phyloP scores from a whole-genome alignment of 2,888 invertebrate genomes.

The Tetranychus piercei region DNA sequence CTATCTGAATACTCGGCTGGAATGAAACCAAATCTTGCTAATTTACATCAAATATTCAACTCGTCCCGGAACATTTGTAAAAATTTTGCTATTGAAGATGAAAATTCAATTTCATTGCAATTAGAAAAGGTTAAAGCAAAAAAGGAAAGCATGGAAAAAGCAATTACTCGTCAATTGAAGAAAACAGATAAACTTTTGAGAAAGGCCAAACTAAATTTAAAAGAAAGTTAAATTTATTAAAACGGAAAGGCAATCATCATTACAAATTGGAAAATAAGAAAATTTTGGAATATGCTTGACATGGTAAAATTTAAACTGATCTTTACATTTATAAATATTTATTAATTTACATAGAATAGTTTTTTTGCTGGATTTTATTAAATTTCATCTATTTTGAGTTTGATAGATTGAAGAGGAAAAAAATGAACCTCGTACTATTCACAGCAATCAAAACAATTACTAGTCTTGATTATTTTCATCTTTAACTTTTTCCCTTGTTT shows the following conservation, averaged over 20 bases:
- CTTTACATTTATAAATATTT: no score
- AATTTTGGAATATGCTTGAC: no score
- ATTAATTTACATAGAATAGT: no score
- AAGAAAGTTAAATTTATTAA: not conserved
- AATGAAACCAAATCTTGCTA: not conserved
- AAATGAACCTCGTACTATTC: no score
- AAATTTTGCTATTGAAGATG: not conserved
- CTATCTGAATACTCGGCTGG: not conserved
- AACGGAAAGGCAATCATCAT: not conserved
- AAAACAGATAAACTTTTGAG: slow-evolving; percentile 11
- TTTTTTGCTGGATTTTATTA: no score
- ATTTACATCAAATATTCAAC: not conserved
- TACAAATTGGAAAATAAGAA: no score
- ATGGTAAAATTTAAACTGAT: no score
- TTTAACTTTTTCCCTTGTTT: no score
- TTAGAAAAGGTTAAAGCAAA: slow-evolving; percentile 13
- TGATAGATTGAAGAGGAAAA: no score
- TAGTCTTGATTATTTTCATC: no score
- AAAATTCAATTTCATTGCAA: slow-evolving; percentile 4
- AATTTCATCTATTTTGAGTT: no score
- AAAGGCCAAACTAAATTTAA: slow-evolving; percentile 15
- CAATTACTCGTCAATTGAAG: slow-evolving; percentile 11
- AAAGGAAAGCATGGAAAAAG: slow-evolving; percentile 17
- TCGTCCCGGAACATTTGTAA: slow-evolving; percentile 7
- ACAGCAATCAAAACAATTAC: no score